phyloP scores from a whole-genome alignment of 1,140 invertebrate species.

The Rhynchophorus ferrugineus region DNA sequence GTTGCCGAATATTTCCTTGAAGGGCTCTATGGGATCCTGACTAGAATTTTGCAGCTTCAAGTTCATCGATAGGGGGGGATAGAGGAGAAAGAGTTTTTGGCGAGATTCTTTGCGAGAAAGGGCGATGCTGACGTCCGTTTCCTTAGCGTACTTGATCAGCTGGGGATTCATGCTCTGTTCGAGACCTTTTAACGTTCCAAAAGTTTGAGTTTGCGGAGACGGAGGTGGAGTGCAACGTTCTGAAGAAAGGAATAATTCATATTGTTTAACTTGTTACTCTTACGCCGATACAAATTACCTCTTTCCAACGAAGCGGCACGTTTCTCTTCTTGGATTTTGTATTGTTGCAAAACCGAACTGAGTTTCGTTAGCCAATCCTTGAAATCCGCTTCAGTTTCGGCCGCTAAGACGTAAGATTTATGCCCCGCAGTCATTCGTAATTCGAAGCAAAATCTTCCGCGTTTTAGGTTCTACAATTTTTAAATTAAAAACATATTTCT shows the following conservation, averaged over 20 bases:
- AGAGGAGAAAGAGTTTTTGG: constrained; percentile 56
- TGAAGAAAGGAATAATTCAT: constrained; percentile 29
- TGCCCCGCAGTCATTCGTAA: constrained; percentile 73
- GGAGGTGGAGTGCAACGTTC: constrained; percentile 49
- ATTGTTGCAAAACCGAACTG: constrained; percentile 64
- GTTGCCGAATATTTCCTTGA: constrained; percentile 77
- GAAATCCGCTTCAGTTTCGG: constrained; percentile 77
- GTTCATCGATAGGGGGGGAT: constrained; percentile 32
- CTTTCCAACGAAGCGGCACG: constrained; percentile 56
- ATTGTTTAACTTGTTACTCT: background rate
- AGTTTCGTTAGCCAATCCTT: constrained; percentile 76
- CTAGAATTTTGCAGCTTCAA: constrained; percentile 29
- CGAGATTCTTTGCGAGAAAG: constrained; percentile 68
- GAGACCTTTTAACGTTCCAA: constrained; percentile 74
- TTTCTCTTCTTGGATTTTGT: constrained; percentile 66
- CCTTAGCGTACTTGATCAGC: constrained; percentile 79
- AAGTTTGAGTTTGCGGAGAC: constrained; percentile 44
- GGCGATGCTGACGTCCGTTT: constrained; percentile 80
- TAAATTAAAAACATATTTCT: background rate
- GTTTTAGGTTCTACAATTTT: constrained; percentile 63
- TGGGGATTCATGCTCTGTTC: constrained; percentile 88
- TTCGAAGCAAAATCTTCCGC: constrained; percentile 83
- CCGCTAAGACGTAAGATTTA: constrained; percentile 77
- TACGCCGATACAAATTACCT: constrained; percentile 34
- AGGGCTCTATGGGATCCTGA: constrained; percentile 51